Evolutionary conservation across 64 coral and sea anemone species (phyloP).

Genomic region (Dendrophyllia cribrosa): DNA sequence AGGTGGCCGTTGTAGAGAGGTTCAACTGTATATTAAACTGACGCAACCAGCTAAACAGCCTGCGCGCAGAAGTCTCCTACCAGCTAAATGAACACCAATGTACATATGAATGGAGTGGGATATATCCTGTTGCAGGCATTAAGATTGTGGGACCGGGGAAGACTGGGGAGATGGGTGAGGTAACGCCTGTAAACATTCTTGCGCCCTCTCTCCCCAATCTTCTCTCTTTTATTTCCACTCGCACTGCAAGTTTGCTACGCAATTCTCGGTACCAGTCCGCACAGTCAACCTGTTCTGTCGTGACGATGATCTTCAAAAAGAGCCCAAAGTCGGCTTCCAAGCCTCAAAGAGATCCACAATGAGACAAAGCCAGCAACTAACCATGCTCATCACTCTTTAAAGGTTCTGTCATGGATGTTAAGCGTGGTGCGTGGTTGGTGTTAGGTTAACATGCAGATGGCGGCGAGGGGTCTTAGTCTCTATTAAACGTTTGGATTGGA

Average conservation of each 20-base stretch:
- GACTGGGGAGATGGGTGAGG: too few relatives aligned
- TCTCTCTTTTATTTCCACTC: too few relatives aligned
- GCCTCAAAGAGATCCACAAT: constrained; percentile 12
- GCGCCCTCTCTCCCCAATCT: too few relatives aligned
- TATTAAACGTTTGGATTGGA: background rate
- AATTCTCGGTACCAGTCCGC: background rate
- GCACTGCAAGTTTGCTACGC: background rate
- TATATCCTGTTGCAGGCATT: too few relatives aligned
- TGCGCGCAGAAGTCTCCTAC: too few relatives aligned
- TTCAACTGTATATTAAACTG: too few relatives aligned
- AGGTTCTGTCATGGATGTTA: constrained; percentile 3
- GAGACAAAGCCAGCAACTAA: background rate
- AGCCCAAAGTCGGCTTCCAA: background rate
- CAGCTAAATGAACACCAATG: too few relatives aligned
- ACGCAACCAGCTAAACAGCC: too few relatives aligned
- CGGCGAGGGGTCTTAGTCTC: background rate
- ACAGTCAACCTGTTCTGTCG: constrained; percentile 19
- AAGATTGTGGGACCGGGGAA: too few relatives aligned
- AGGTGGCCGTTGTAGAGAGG: too few relatives aligned
- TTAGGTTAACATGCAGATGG: background rate
- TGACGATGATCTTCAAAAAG: background rate
- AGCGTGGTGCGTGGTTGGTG: background rate
- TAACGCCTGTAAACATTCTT: too few relatives aligned
- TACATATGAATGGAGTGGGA: too few relatives aligned
- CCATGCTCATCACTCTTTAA: background rate